Base-by-base conservation (phyloP, 1,140 invertebrate genomes). In the Orius laevigatus region DNA sequence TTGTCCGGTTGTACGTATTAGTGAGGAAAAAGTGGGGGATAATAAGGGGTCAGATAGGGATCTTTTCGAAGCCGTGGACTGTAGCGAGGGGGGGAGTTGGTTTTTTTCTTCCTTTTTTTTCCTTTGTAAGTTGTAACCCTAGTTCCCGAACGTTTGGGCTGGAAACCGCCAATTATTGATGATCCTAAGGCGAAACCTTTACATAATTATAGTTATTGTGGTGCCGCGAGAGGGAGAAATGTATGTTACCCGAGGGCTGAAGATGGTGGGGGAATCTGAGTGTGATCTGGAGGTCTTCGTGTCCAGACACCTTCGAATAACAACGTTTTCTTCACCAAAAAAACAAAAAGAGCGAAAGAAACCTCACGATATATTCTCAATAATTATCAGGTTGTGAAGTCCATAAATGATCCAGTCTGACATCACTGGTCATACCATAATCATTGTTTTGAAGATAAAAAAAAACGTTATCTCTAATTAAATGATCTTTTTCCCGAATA, bases 121-220 rank as follows among this genome's bases (percentile, higher is more conserved):
- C 14, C 43, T 45, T 32, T 32, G 43, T 9, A 32, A 32, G 2
- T 12, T 31, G 12, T n/a, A 16, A n/a, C 11, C n/a, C 19, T 12
- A 19, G 25, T 16, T 18, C 43, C 43, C 11, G 25, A 42, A 19
- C 19, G 10, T 42, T 19, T 25, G 19, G 8, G 11, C 25, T 45
- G 11, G 20, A 32, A 45, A n/a, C 43, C 43, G 43, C 19, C 43
- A 45, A 45, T 45, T 45, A 45, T 45, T 45, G 43, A 45, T 45
- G 43, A 45, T 45, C 43, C 43, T 45, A 45, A 45, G 43, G 43
- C 43, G 43, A 45, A 45, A 45, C 43, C 43, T 45, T 45, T 45
- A 45, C 43, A 45, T 45, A 45, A 45, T 45, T 45, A 45, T 45
- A 45, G 43, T 45, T 10, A 45, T 45, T 32, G 25, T 45, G 12